Conservation (phyloP, 1,140 invertebrate species). For the Drosophila orena region DNA sequence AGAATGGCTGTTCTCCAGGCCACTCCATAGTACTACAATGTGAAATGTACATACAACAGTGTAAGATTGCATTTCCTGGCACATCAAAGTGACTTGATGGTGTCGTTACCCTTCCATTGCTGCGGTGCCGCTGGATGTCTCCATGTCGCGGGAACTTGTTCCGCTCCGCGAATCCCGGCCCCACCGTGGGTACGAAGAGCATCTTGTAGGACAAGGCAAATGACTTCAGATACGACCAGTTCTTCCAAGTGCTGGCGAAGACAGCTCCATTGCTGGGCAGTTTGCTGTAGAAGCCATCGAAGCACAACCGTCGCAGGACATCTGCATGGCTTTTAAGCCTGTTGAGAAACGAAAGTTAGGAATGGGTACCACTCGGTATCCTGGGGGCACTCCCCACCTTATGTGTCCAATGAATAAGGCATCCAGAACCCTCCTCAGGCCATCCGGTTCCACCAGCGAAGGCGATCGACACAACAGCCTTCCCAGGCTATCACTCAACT, state of each 20-base stretch:
- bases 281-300: slow-evolving; percentile 89
- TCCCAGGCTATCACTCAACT: slow-evolving; percentile 86
- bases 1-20: slow-evolving; percentile 87
- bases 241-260: slow-evolving; percentile 88
- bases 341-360: background rate
- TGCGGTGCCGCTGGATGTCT: slow-evolving; percentile 86
- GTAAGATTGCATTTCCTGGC: no score
- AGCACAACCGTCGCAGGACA: slow-evolving; percentile 85
- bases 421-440: slow-evolving; percentile 86
- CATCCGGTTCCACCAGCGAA: slow-evolving; percentile 79
- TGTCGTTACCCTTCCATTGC: slow-evolving; percentile 85
- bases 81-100: background rate
- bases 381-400: slow-evolving; percentile 68
- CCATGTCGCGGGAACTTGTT: slow-evolving; percentile 87
- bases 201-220: slow-evolving; percentile 87
- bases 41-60: background rate
- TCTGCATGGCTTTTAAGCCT: slow-evolving; percentile 83
- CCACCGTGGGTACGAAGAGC: slow-evolving; percentile 87
- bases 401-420: slow-evolving; percentile 87
- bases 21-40: slow-evolving; percentile 85
- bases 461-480: slow-evolving; percentile 85
- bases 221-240: slow-evolving; percentile 87
- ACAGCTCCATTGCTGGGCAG: slow-evolving; percentile 87
- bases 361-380: no score
- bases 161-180: slow-evolving; percentile 87